A percentile compares a stretch with the other conserved stretches of the same genome.
phyloP scores from a whole-genome alignment of 2,113 vertebrate genomes.

The Corynorhinus townsendii region DNA sequence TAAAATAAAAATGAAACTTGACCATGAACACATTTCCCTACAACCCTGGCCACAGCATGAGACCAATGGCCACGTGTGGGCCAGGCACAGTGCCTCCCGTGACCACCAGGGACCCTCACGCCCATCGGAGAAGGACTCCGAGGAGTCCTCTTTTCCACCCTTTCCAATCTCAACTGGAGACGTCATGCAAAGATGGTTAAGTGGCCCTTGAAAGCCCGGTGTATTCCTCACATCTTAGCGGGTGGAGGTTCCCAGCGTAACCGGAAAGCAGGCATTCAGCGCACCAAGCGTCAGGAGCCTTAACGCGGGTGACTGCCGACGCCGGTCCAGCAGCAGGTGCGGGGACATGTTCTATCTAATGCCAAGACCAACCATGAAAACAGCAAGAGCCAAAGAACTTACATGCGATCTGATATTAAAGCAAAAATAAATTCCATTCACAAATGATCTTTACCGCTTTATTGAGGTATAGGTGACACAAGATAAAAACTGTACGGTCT shows the following conservation, averaged over 20 bases:
- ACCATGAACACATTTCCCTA: neutral
- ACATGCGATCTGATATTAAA: neutral
- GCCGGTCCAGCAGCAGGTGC: neutral
- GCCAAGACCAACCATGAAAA: neutral
- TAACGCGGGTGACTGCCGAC: too few species aligned
- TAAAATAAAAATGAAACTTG: neutral
- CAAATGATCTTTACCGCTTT: neutral
- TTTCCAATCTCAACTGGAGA: neutral
- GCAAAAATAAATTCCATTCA: neutral
- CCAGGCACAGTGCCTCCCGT: fast-evolving
- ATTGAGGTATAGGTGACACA: neutral
- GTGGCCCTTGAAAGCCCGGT: neutral
- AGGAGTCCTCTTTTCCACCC: neutral
- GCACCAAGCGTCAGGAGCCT: too few species aligned
- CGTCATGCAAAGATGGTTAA: neutral
- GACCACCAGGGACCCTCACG: neutral
- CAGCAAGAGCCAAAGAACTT: neutral
- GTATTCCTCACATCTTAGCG: neutral
- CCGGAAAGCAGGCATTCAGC: neutral
- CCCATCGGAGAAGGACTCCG: neutral
- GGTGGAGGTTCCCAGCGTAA: neutral
- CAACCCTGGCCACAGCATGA: neutral
- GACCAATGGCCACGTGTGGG: neutral
- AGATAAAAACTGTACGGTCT: neutral
- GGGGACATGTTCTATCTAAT: neutral